These are phyloP conservation scores for Acanthis flammea DNA, from an alignment of 2,797 vertebrate species.

Conservation along the genomic window DNA sequence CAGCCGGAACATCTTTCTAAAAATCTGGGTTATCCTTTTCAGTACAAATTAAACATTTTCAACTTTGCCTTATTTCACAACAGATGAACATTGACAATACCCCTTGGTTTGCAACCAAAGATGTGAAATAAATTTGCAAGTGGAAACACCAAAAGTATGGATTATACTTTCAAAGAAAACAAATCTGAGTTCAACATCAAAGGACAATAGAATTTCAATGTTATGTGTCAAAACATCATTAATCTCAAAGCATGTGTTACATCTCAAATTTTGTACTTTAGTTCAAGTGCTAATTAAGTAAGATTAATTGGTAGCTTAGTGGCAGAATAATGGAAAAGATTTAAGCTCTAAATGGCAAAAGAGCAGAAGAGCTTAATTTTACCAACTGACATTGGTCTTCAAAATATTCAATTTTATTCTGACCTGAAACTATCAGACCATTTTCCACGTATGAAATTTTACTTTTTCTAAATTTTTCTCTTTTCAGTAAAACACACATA, in stretches of 20 bases:
- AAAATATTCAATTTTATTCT: neutral
- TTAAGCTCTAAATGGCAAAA: neutral
- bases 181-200: conserved; percentile 3
- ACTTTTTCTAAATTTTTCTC: neutral
- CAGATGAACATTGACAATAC: neutral
- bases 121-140: neutral
- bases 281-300: conserved; percentile 46
- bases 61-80: neutral
- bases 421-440: neutral
- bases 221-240: neutral
- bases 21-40: neutral
- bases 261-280: conserved; percentile 1
- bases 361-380: neutral
- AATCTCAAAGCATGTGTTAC: neutral
- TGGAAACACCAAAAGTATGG: neutral
- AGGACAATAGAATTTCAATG: neutral
- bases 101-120: neutral
- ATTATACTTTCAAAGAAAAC: neutral
- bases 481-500: neutral
- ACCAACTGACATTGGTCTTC: neutral
- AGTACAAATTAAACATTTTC: neutral
- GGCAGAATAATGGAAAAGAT: conserved; percentile 3
- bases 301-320: conserved; percentile 14
- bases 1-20: neutral
- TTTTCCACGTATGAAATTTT: neutral